These are phyloP conservation scores for Brachionus angularis DNA, from an alignment of 1,140 invertebrate genomes.

Conservation along the genomic window DNA sequence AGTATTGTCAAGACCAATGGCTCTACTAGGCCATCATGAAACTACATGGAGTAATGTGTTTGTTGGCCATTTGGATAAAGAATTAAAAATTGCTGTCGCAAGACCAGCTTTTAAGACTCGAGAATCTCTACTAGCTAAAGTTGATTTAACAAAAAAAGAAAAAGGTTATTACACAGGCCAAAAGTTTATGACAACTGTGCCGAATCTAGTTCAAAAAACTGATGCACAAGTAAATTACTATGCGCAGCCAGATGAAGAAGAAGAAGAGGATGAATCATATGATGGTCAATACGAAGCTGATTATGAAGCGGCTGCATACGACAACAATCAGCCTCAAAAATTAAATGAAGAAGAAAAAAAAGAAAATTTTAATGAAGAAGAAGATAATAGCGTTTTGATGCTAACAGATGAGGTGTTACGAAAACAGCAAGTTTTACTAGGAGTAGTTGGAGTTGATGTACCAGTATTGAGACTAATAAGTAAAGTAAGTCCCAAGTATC, in stretches of 20 bases:
- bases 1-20: background rate
- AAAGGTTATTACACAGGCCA: background rate
- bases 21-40: background rate
- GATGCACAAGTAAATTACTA: background rate
- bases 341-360: background rate
- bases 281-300: background rate
- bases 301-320: background rate
- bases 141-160: background rate
- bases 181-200: background rate
- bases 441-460: background rate
- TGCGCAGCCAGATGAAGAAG: no score
- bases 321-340: background rate
- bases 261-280: background rate
- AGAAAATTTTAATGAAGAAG: background rate
- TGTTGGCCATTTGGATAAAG: background rate
- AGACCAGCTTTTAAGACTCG: background rate
- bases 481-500: background rate
- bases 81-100: background rate
- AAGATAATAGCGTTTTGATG: background rate
- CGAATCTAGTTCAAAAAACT: background rate
- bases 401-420: background rate
- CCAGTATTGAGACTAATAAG: background rate
- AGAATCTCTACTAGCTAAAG: background rate
- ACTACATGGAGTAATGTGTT: conserved; percentile 1
- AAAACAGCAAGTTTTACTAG: background rate